Evolutionary conservation across 2,797 vertebrate species (phyloP).

Genomic region (Iguana delicatissima): DNA sequence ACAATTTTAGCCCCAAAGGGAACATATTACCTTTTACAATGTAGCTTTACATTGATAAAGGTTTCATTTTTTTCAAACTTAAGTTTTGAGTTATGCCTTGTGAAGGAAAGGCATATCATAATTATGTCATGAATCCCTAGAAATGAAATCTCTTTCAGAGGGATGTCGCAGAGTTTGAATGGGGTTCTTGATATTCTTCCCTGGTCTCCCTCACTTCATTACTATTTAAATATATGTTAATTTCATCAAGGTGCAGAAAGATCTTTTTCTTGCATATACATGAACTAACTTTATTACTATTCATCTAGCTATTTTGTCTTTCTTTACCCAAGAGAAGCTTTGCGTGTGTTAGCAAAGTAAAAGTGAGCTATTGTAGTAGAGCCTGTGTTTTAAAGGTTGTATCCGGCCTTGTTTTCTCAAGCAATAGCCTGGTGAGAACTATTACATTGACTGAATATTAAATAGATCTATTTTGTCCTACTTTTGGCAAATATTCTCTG

Average conservation of each 20-base stretch:
- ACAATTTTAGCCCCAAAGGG: conserved; percentile 58
- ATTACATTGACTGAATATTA: not conserved
- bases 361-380: conserved; percentile 22
- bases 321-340: conserved; percentile 65
- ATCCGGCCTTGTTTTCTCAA: conserved; percentile 7
- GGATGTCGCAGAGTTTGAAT: conserved; percentile 58
- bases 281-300: conserved; percentile 79
- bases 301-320: conserved; percentile 56
- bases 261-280: conserved; percentile 82
- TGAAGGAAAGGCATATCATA: conserved; percentile 58
- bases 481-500: not conserved
- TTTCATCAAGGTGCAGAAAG: conserved; percentile 83
- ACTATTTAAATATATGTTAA: conserved; percentile 85
- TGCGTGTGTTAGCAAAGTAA: conserved; percentile 66
- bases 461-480: not conserved
- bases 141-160: conserved; percentile 68
- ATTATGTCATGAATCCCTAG: conserved; percentile 61
- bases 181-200: conserved; percentile 72
- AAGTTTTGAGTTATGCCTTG: conserved; percentile 48
- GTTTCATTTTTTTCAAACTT: conserved; percentile 50
- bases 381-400: not conserved
- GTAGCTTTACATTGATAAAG: conserved; percentile 48
- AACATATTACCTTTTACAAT: conserved; percentile 63
- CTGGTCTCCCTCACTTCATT: conserved; percentile 72
- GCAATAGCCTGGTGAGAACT: not conserved